Conservation (phyloP, 2,797 vertebrate species). For the Nannoperca obscura region DNA sequence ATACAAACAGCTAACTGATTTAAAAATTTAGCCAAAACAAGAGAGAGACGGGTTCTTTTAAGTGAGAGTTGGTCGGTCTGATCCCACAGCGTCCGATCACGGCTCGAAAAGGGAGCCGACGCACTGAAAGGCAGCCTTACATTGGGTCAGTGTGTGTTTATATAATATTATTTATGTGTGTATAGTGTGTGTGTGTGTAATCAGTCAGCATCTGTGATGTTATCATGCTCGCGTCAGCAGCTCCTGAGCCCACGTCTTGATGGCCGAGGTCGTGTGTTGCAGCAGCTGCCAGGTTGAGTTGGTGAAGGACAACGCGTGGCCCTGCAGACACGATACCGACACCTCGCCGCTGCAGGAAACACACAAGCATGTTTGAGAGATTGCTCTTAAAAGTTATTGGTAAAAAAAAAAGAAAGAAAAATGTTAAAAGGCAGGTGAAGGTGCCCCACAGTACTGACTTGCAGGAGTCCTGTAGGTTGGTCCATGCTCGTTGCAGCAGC, state of each 20-base stretch:
- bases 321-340: conserved; percentile 89
- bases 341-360: conserved; percentile 87
- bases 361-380: not conserved
- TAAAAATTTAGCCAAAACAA: conserved; percentile 57
- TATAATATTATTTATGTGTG: conserved; percentile 33
- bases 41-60: conserved; percentile 46
- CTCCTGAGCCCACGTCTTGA: conserved; percentile 91
- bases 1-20: conserved; percentile 72
- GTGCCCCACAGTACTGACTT: conserved; percentile 83
- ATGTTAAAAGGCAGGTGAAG: not conserved
- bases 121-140: conserved; percentile 45
- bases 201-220: conserved; percentile 50
- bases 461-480: conserved; percentile 89
- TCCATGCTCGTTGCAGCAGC: conserved; percentile 84
- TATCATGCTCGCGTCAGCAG: conserved; percentile 85
- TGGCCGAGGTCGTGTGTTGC: conserved; percentile 87
- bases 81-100: conserved; percentile 39
- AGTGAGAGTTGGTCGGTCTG: conserved; percentile 44
- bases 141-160: conserved; percentile 37
- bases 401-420: not conserved
- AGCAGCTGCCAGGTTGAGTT: conserved; percentile 91
- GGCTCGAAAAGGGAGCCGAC: conserved; percentile 16
- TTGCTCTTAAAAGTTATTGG: not conserved
- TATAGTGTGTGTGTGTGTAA: conserved; percentile 3
- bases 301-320: conserved; percentile 86